Evolutionary conservation across 2,888 invertebrate species (phyloP).

Genomic region (Pammene aurita): DNA sequence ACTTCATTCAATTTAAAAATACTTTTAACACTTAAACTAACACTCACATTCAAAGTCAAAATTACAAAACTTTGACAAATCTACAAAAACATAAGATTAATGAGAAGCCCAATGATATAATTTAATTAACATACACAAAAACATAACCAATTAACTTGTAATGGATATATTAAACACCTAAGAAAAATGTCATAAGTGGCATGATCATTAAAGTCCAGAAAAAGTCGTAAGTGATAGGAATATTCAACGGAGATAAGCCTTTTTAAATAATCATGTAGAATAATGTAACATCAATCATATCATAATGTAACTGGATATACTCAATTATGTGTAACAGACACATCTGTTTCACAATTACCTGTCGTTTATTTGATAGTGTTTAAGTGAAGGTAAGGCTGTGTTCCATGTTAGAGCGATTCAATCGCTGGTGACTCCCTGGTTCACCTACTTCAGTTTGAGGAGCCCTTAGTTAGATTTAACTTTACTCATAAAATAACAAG

Average conservation of each 20-base stretch:
- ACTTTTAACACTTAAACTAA: not conserved
- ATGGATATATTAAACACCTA: conserved; percentile 7
- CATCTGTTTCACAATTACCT: conserved; percentile 37
- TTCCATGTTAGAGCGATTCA: not conserved
- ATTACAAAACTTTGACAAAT: conserved; percentile 10
- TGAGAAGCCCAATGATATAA: conserved; percentile 27
- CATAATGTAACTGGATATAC: conserved; percentile 12
- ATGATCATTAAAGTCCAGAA: not conserved
- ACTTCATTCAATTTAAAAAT: not conserved
- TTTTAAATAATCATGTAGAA: not conserved
- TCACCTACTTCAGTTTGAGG: too few relatives aligned
- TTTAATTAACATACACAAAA: conserved; percentile 30
- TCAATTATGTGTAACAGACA: conserved; percentile 25
- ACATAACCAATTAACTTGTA: conserved; percentile 29
- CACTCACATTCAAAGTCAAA: not conserved
- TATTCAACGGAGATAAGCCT: not conserved
- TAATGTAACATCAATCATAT: conserved; percentile 33
- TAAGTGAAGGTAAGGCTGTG: conserved; percentile 18
- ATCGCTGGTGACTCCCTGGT: too few relatives aligned
- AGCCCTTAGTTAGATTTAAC: too few relatives aligned
- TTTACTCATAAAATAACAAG: too few relatives aligned
- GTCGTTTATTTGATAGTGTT: conserved; percentile 26
- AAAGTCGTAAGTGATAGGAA: not conserved
- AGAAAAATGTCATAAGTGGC: conserved; percentile 4
- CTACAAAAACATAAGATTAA: conserved; percentile 30